Percentiles rank a stretch among this genome's conserved stretches.
These are phyloP conservation scores for Pavo muticus DNA, from an alignment of 2,113 vertebrate genomes.

Conservation along the genomic window DNA sequence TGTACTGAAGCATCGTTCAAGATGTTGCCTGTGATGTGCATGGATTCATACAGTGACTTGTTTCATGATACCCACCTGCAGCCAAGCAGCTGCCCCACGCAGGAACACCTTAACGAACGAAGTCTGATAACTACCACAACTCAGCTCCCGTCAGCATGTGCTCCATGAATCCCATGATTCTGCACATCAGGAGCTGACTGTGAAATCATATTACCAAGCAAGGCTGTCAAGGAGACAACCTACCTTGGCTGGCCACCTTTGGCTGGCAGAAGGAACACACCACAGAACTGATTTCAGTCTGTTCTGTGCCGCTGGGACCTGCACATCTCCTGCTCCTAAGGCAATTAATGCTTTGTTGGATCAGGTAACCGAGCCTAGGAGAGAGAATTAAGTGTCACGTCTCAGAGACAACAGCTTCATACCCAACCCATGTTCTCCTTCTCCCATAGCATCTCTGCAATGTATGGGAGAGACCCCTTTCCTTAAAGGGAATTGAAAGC, in stretches of 20 bases:
- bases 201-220: background rate
- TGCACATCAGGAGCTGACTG: background rate
- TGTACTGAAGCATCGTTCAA: rapidly evolving
- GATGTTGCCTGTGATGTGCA: background rate
- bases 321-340: background rate
- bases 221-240: background rate
- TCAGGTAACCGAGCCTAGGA: too few relatives aligned
- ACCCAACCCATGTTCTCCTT: background rate
- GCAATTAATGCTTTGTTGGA: background rate
- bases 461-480: rapidly evolving
- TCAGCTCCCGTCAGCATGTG: background rate
- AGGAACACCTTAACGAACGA: rapidly evolving
- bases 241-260: background rate
- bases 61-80: background rate
- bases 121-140: rapidly evolving
- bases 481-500: background rate
- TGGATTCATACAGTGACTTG: background rate
- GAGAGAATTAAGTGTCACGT: background rate
- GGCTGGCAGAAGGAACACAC: background rate
- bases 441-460: background rate
- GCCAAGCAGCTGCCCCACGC: rapidly evolving
- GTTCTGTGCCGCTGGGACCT: background rate
- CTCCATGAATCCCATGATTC: rapidly evolving
- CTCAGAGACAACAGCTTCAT: background rate
- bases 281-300: rapidly evolving